Evolutionary conservation across 1,140 invertebrate species (phyloP), one percentile per base, ranked within the genome.

Genomic region (Coenobita brevimanus): DNA sequence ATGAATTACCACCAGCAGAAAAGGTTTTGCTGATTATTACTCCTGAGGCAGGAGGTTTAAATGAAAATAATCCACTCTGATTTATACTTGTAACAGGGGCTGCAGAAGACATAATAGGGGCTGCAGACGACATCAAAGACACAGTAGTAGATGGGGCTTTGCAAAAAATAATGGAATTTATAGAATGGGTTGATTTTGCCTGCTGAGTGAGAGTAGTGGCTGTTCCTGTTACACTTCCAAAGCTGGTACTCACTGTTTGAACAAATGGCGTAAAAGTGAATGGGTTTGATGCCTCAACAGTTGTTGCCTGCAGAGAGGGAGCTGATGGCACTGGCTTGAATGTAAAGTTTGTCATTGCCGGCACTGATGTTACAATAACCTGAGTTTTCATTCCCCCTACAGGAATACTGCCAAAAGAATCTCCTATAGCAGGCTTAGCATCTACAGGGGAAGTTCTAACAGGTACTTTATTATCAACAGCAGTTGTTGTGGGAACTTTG

Each of bases 401-500:
- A 1, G n/a, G 36, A 17, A 50, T 54, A 46, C 33, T 43, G 38
- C 30, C 41, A 73, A 60, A 60, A 24, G 57, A 15, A 27, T 27
- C 41, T 38, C 41, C 41, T 30, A 82, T 69, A 21, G 62, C 62
- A 15, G 79, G 36, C 30, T 82, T 82, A 10, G 0, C 17, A 24
- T 82, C 80, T 69, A 41, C 17, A 27, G 8, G 21, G 10, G 78
- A 57, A 17, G 33, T 33, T 27, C n/a, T 8, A 27, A 27, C 46
- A 2, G 60, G 60, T 21, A 41, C 3, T 8, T 43, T 67, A 4
- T 57, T 78, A 6, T 79, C 83, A 21, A 41, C 43, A 69, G 27
- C 84, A 69, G 76, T 80, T 30, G 84, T 80, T 17, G 71, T 85
- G 13, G 85, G 85, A n/a, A 87, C 85, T 67, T 87, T 80, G 3